A percentile compares a stretch with the other conserved stretches of the same genome.
phyloP scores from a whole-genome alignment of 2,888 invertebrate species.

The Plusia festucae region DNA sequence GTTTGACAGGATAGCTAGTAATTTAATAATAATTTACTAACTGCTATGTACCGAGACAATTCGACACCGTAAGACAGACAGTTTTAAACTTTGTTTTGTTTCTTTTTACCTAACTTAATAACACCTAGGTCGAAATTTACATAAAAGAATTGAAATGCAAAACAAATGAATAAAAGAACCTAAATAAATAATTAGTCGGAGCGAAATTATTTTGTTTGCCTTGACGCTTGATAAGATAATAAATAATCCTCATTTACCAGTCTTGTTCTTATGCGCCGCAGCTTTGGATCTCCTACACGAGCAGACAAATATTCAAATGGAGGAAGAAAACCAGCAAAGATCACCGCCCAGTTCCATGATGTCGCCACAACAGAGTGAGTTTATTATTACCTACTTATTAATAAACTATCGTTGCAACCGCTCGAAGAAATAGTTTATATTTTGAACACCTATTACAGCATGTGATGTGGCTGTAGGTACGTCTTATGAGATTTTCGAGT shows the following conservation, averaged over 20 bases:
- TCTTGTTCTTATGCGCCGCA: slow-evolving; percentile 66
- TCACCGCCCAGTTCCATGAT: slow-evolving; percentile 84
- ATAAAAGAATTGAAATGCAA: slow-evolving; percentile 4
- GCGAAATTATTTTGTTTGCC: slow-evolving; percentile 43
- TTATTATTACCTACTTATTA: neutral
- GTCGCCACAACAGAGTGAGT: slow-evolving; percentile 85
- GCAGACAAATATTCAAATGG: slow-evolving; percentile 90
- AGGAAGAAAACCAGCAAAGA: slow-evolving; percentile 77
- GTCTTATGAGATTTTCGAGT: no score
- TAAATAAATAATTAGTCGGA: neutral
- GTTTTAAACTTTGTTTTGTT: neutral
- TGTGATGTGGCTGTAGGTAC: no score
- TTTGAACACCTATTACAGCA: neutral
- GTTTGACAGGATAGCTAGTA: no score
- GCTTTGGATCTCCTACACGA: slow-evolving; percentile 92
- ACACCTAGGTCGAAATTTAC: neutral
- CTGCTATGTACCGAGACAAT: no score
- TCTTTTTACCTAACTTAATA: neutral
- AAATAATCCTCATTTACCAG: slow-evolving; percentile 24
- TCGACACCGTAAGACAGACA: neutral
- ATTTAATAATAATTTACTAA: no score
- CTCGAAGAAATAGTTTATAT: neutral
- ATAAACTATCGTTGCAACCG: neutral
- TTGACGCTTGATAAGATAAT: slow-evolving; percentile 62
- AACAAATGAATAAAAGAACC: neutral